phyloP scores from a whole-genome alignment of 2,888 invertebrate species.

The Pristionchus exspectatus region DNA sequence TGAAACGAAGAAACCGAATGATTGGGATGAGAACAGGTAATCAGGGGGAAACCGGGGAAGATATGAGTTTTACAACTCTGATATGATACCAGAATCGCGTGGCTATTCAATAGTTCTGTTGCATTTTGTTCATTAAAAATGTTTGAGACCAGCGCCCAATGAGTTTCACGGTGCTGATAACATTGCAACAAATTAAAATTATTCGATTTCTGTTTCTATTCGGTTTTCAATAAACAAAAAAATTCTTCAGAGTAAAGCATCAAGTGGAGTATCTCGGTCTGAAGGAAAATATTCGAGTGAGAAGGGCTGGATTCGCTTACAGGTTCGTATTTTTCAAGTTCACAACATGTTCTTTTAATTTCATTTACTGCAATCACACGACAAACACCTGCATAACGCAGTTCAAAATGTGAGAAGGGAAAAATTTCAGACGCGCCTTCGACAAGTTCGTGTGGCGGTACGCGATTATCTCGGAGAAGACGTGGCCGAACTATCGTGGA shows the following conservation, averaged over 20 bases:
- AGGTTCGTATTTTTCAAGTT: too few species aligned
- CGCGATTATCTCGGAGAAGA: slow-evolving; percentile 84
- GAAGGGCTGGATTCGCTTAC: slow-evolving; percentile 86
- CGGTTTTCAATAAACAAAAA: background rate
- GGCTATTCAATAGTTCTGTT: background rate
- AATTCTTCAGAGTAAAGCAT: slow-evolving; percentile 83
- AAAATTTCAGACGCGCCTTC: slow-evolving; percentile 67
- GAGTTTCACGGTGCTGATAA: too few species aligned
- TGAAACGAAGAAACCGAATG: slow-evolving; percentile 84
- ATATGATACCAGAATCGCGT: background rate
- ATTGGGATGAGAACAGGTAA: slow-evolving; percentile 84
- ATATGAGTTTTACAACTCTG: background rate
- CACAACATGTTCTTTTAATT: too few species aligned
- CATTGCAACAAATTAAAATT: too few species aligned
- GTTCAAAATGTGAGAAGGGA: background rate
- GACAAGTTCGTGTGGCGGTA: slow-evolving; percentile 80
- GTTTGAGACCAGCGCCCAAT: too few species aligned
- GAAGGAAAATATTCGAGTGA: slow-evolving; percentile 85
- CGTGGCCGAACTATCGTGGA: slow-evolving; percentile 83
- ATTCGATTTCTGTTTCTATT: background rate
- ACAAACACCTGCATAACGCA: too few species aligned
- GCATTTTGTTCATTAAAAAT: too few species aligned
- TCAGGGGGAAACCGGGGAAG: background rate
- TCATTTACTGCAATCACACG: too few species aligned
- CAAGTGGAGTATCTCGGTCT: slow-evolving; percentile 86